These are phyloP conservation scores for Athene noctua DNA, from an alignment of 2,113 vertebrate species.

Conservation along the genomic window DNA sequence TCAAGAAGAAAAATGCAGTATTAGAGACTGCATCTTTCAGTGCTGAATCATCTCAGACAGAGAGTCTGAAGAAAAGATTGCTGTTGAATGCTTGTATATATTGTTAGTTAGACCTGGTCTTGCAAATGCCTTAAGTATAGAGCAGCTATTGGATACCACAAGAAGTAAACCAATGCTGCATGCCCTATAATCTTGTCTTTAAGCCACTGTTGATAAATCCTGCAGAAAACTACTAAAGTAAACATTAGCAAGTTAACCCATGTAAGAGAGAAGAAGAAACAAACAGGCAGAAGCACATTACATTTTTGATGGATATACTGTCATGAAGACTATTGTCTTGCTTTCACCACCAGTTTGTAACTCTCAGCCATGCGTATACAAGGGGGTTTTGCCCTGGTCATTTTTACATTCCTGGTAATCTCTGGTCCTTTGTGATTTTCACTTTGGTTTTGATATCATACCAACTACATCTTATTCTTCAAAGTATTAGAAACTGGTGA, in stretches of 20 bases:
- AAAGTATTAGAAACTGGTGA: not conserved
- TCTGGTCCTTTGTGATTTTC: not conserved
- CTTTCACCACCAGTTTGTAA: not conserved
- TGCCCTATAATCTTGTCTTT: not conserved
- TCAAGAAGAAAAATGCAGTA: not conserved
- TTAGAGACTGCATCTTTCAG: not conserved
- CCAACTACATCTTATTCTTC: not conserved
- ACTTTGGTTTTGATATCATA: not conserved
- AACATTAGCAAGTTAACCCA: not conserved
- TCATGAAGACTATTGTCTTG: not conserved
- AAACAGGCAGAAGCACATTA: not conserved
- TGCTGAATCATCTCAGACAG: slow-evolving; percentile 20
- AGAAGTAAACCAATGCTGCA: not conserved
- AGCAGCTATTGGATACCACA: not conserved
- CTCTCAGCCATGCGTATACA: not conserved
- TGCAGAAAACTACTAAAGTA: not conserved
- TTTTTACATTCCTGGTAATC: not conserved
- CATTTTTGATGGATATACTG: not conserved
- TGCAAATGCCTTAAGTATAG: not conserved
- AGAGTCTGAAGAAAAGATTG: not conserved
- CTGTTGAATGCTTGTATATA: not conserved
- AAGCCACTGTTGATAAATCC: slow-evolving; percentile 8
- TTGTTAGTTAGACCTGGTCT: not conserved
- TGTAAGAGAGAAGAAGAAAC: not conserved
- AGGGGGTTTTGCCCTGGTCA: not conserved